Base-by-base conservation (phyloP, 2,888 invertebrate genomes). In the Mylabris sibirica region DNA sequence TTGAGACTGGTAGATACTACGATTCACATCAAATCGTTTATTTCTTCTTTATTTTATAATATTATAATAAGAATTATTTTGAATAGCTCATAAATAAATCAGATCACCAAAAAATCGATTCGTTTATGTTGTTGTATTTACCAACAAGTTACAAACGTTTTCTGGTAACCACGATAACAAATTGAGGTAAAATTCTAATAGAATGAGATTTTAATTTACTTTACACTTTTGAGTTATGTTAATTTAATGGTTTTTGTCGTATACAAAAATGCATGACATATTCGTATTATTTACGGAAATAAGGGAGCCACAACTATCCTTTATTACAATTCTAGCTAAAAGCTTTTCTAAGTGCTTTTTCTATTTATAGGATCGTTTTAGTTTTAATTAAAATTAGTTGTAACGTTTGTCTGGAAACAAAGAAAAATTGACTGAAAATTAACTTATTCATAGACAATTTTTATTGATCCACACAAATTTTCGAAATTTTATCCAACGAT, bases 61-160 rank as follows among this genome's bases (percentile, higher is more conserved):
- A 78, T 79, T 80, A 78, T 77, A 77, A 78, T 79, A 78, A 78
- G 79, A 79, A 79, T 79, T 77, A 80, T 80, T 80, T 79, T 78
- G 77, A 79, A 79, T 79, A 79, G 75, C 79, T 80, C 79, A 80
- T 79, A 79, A 79, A 79, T 79, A 79, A 79, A 77, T 78, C 77
- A 69, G 66, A 64, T 64, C 69, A 64, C 64, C 77, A 72, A 72
- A 76, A 69, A 69, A 69, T 66, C 69, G 60, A 61, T 66, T 20
- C 41, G 41, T 12, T 41, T 41, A 44, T 44, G 17, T 44, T 44
- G 8, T 44, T 30, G 11, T n/a, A 44, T 17, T 44, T 44, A 44
- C 14, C 41, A 41, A 41, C 41, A 30, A 30, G 30, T 30, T 44
- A 44, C 49, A 49, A 3, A 49, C 20, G 20, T 22, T 49, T 11